These are phyloP conservation scores for Onychomys arenicola DNA, from an alignment of 2,797 vertebrate species.

Conservation along the genomic window DNA sequence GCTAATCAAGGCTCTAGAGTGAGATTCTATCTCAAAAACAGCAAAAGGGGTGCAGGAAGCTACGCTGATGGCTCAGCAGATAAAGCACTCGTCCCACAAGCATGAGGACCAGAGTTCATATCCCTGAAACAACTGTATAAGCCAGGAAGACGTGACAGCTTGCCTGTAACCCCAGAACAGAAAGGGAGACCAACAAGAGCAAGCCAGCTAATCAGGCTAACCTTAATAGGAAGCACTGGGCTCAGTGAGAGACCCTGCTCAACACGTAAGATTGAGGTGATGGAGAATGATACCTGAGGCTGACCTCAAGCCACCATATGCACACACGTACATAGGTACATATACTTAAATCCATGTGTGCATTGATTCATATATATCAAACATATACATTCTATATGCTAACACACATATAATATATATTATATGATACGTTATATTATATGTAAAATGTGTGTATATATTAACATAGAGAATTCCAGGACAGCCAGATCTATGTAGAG, in stretches of 20 bases:
- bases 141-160: background rate
- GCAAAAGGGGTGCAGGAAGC: no score
- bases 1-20: background rate
- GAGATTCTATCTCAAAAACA: background rate
- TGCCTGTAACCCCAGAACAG: background rate
- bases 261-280: background rate
- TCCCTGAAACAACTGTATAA: background rate
- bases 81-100: background rate
- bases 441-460: background rate
- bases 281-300: background rate
- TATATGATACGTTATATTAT: no score
- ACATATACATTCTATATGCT: background rate
- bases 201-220: background rate
- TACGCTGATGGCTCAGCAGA: background rate
- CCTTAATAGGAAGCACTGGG: background rate
- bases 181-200: background rate
- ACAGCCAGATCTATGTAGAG: background rate
- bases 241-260: background rate
- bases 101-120: background rate
- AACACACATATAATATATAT: no score
- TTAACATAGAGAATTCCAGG: background rate
- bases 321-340: background rate
- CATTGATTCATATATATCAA: background rate
- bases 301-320: background rate
- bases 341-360: no score